phyloP scores from a whole-genome alignment of 2,888 invertebrate genomes.

The Conops quadrifasciatus region DNA sequence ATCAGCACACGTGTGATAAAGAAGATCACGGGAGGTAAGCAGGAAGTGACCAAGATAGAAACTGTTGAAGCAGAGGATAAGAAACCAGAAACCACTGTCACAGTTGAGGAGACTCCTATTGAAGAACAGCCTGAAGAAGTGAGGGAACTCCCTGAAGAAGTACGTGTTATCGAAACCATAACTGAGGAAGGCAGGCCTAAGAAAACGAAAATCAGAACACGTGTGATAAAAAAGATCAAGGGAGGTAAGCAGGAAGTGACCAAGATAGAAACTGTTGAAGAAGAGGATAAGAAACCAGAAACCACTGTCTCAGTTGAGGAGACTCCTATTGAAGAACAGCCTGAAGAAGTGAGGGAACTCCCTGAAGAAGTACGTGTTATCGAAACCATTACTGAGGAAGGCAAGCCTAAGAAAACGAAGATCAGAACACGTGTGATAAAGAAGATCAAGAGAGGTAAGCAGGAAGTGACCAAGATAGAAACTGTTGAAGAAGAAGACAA shows the following conservation, averaged over 20 bases:
- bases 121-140: constrained; percentile 2
- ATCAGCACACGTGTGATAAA: constrained; percentile 1
- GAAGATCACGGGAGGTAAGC: constrained; percentile 14
- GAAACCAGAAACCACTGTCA: constrained; percentile 16
- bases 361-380: constrained; percentile 16
- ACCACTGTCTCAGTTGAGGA: constrained; percentile 14
- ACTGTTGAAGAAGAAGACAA: constrained; percentile 23
- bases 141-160: constrained; percentile 9
- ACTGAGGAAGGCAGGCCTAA: constrained; percentile 14
- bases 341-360: background rate
- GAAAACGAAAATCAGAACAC: constrained; percentile 9
- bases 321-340: background rate
- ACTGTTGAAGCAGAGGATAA: constrained; percentile 21
- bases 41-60: constrained; percentile 10
- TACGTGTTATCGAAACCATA: constrained; percentile 12
- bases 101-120: constrained; percentile 13
- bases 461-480: constrained; percentile 11
- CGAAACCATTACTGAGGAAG: constrained; percentile 13
- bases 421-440: constrained; percentile 3
- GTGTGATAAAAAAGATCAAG: constrained; percentile 16
- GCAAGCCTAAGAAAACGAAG: constrained; percentile 10
- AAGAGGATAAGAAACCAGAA: constrained; percentile 16
- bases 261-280: constrained; percentile 17
- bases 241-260: constrained; percentile 5
- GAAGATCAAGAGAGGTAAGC: constrained; percentile 12